Evolutionary conservation across 2,888 invertebrate genomes (phyloP).

Genomic region (Dasysyrphus albostriatus): DNA sequence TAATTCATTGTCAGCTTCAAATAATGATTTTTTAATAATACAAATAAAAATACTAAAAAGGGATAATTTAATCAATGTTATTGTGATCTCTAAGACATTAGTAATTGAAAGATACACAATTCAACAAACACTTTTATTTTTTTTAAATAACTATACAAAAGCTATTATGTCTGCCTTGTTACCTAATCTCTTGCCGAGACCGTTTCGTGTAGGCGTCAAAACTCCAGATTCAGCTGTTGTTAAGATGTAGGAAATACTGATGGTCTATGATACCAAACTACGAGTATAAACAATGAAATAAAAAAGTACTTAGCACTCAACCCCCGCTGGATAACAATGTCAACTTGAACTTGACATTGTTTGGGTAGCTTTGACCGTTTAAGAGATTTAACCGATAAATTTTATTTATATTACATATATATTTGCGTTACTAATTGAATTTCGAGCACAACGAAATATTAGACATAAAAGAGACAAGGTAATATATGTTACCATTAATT

Average conservation of each 20-base stretch:
- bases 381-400: slow-evolving; percentile 18
- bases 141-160: slow-evolving; percentile 3
- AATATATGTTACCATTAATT: neutral
- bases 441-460: slow-evolving; percentile 3
- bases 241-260: slow-evolving; percentile 3
- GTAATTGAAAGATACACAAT: neutral
- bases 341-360: slow-evolving; percentile 65
- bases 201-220: slow-evolving; percentile 20
- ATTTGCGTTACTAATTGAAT: slow-evolving; percentile 39
- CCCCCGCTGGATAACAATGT: slow-evolving; percentile 27
- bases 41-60: too few relatives aligned
- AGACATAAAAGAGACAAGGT: neutral
- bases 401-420: neutral
- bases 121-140: neutral
- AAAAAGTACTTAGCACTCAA: slow-evolving; percentile 2
- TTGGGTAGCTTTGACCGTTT: slow-evolving; percentile 35
- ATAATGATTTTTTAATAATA: too few relatives aligned
- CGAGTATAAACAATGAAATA: too few relatives aligned
- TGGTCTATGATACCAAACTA: neutral
- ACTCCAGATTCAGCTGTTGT: neutral
- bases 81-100: neutral
- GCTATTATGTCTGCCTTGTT: slow-evolving; percentile 30
- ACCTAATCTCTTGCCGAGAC: slow-evolving; percentile 5
- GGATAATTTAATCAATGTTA: neutral
- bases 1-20: too few relatives aligned